Conservation (phyloP, 2,888 invertebrate species). For the Melipona bicolor region DNA sequence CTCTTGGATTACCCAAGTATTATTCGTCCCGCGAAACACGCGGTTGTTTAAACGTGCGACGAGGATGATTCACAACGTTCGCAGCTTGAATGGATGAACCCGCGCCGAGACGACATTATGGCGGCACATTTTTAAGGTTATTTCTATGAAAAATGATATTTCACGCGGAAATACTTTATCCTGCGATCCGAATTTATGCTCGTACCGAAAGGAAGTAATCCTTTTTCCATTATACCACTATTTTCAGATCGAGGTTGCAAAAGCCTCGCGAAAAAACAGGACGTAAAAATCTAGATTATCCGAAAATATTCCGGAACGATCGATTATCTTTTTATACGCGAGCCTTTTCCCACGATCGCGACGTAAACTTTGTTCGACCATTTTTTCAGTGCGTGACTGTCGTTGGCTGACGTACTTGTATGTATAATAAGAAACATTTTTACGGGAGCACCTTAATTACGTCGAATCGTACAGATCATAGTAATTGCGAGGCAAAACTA, state of each 20-base stretch:
- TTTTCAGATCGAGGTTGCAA: too few species aligned
- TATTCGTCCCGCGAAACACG: background rate
- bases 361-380: background rate
- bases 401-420: too few species aligned
- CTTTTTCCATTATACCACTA: conserved; percentile 3
- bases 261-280: background rate
- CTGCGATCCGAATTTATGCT: conserved; percentile 1
- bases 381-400: background rate
- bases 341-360: background rate
- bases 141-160: conserved; percentile 3
- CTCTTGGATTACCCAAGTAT: background rate
- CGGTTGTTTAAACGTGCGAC: background rate
- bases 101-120: too few species aligned
- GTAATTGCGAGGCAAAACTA: too few species aligned
- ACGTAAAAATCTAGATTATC: conserved; percentile 5
- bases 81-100: background rate
- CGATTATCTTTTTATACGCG: background rate
- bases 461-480: background rate
- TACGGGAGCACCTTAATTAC: background rate
- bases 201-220: conserved; percentile 2
- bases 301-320: background rate
- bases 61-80: background rate
- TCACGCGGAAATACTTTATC: background rate
- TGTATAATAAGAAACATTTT: background rate
- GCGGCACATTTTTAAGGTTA: background rate